These are phyloP conservation scores for Drosophila novamexicana DNA, from an alignment of 1,140 invertebrate species.

Conservation along the genomic window DNA sequence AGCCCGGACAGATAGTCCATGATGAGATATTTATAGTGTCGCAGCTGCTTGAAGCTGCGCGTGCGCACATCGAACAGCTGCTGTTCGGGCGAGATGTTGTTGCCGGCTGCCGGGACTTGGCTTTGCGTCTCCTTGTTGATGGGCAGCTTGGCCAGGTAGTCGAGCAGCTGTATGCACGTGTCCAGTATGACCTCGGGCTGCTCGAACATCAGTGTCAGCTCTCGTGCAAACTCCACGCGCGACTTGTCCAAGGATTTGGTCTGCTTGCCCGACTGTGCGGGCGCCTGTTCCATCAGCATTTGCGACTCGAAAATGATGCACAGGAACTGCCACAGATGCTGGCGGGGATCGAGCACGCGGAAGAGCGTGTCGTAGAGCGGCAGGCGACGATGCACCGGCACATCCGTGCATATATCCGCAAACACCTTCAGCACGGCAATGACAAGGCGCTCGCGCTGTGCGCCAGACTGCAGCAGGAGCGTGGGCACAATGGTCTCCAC, in stretches of 20 bases:
- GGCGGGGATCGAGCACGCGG: conserved; percentile 88
- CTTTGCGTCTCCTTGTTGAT: conserved; percentile 65
- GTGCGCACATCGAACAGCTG: conserved; percentile 89
- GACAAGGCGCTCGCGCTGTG: conserved; percentile 77
- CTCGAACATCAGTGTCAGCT: conserved; percentile 54
- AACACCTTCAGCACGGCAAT: conserved; percentile 93
- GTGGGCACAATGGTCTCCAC: conserved; percentile 96
- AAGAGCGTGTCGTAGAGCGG: conserved; percentile 93
- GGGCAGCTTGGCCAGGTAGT: conserved; percentile 85
- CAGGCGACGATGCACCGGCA: conserved; percentile 93
- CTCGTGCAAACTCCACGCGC: conserved; percentile 57
- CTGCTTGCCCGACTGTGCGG: conserved; percentile 42
- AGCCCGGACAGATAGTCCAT: conserved; percentile 89
- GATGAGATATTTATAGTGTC: conserved; percentile 92
- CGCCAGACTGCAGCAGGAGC: conserved; percentile 86
- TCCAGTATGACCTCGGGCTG: conserved; percentile 86
- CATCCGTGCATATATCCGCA: conserved; percentile 93
- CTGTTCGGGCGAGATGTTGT: conserved; percentile 63
- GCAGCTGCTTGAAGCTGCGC: conserved; percentile 89
- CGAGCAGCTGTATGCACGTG: conserved; percentile 88
- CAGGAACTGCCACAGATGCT: conserved; percentile 92
- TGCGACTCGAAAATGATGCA: conserved; percentile 89
- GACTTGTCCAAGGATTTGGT: conserved; percentile 70
- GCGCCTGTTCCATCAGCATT: conserved; percentile 82
- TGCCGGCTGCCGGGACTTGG: conserved; percentile 22